Percentiles rank a stretch among this genome's conserved stretches.
These are phyloP conservation scores for Pagetopsis macropterus DNA, from an alignment of 2,797 vertebrate species.

Conservation along the genomic window DNA sequence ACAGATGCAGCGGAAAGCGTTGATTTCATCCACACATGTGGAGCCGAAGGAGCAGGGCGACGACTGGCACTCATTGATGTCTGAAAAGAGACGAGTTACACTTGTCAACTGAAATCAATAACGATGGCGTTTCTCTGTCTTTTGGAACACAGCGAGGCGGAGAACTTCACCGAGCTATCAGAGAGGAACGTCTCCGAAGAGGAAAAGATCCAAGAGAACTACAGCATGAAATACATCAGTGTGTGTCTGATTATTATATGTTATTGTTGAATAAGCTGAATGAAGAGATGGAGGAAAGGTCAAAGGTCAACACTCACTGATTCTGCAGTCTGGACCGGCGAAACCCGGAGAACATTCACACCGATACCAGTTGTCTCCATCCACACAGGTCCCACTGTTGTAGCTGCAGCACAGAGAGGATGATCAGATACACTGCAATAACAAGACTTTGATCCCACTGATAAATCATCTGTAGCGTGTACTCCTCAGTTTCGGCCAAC, in stretches of 20 bases:
- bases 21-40: conserved; percentile 91
- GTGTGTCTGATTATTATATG: no score
- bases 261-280: neutral
- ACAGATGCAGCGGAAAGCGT: conserved; percentile 89
- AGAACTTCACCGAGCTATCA: neutral
- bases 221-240: neutral
- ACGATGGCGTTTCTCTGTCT: rapidly evolving
- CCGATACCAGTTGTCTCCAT: conserved; percentile 95
- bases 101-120: neutral
- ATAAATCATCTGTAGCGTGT: neutral
- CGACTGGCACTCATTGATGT: conserved; percentile 94
- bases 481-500: neutral
- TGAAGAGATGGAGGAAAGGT: neutral
- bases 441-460: neutral
- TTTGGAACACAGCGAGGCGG: neutral
- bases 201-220: neutral
- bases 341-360: conserved; percentile 93
- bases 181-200: neutral
- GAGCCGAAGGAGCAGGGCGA: conserved; percentile 89
- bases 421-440: neutral
- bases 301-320: conserved; percentile 87
- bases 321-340: conserved; percentile 92
- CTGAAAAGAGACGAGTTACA: conserved; percentile 60
- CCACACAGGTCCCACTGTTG: conserved; percentile 91
- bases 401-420: conserved; percentile 80